Evolutionary conservation across 2,113 vertebrate species (phyloP).

Genomic region (Alexandromys fortis): DNA sequence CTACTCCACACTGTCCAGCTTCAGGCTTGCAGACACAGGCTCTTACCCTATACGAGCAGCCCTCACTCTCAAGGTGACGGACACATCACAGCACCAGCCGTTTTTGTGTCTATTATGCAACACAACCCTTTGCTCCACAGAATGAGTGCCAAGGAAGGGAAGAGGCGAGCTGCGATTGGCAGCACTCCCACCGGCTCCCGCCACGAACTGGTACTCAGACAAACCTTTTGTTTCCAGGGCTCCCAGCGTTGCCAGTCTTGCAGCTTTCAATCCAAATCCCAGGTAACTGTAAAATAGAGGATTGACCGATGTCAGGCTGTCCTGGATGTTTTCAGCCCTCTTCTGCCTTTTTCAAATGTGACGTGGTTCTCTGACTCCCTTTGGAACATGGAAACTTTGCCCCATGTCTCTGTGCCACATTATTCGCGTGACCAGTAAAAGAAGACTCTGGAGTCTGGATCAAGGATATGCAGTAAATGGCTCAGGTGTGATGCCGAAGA

Average conservation of each 20-base stretch:
- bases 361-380: background rate
- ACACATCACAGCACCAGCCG: background rate
- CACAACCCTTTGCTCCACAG: background rate
- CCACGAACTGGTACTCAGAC: slow-evolving; percentile 18
- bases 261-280: slow-evolving; percentile 95
- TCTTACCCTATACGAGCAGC: background rate
- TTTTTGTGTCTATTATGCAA: background rate
- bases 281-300: slow-evolving; percentile 90
- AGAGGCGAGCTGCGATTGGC: background rate
- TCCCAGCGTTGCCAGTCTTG: slow-evolving; percentile 94
- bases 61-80: slow-evolving; percentile 9
- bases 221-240: slow-evolving; percentile 93
- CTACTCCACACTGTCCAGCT: slow-evolving; percentile 2
- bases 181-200: slow-evolving; percentile 14
- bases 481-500: background rate
- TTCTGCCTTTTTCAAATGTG: slow-evolving; percentile 15
- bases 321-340: slow-evolving; percentile 14
- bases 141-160: slow-evolving; percentile 24
- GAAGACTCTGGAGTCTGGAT: background rate
- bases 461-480: slow-evolving; percentile 23
- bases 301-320: slow-evolving; percentile 36
- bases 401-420: background rate
- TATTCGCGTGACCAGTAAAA: background rate
- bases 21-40: background rate
- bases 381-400: slow-evolving; percentile 25